Evolutionary conservation across 53 echinoderm and acorn worm species (phyloP), one percentile per base, ranked within the genome.

Genomic region (Actinopyga echinites): DNA sequence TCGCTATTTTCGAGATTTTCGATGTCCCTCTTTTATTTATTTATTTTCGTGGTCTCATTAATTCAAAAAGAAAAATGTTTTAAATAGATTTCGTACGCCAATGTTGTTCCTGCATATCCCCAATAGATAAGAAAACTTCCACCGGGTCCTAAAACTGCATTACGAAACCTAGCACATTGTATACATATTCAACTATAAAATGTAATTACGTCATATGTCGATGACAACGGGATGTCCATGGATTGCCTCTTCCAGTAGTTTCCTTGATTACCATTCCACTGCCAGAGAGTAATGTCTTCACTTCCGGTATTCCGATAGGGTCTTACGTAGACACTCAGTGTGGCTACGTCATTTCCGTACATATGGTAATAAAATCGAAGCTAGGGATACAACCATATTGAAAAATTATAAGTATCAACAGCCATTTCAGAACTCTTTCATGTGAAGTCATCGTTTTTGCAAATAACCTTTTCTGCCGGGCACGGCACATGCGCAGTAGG

Each of bases 291-390:
- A 53, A 74, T 64, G 31, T 90, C 89, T 4, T 62, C 82, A 64
- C 79, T 79, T 57, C 82, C 85, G 57, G 86, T 93, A 78, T 93
- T 82, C 61, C 79, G 84, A 65, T 90, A 93, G 38, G 64, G 53
- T 73, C 85, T 69, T 5, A 93, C 57, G 69, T 64, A 82, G 60
- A 80, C 80, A 9, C 34, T 56, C 24, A 80, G 3, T 2, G 1
- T 22, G 33, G 57, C 80, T 45, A 90, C 66, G 58, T 90, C 77
- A 37, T 73, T 75, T 20, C 93, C 93, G 37, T 74, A 93, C 90
- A 93, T 85, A 82, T 89, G 90, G 79, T 93, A 93, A 82, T 83
- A 93, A 60, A 93, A 83, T 30, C 82, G 85, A 1, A 93, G 25
- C 93, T 89, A 84, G 21, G n/a, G 8, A 63, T 32, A 17, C 3